Evolutionary conservation across 2,888 invertebrate species (phyloP).

Genomic region (Dasypolia templi): DNA sequence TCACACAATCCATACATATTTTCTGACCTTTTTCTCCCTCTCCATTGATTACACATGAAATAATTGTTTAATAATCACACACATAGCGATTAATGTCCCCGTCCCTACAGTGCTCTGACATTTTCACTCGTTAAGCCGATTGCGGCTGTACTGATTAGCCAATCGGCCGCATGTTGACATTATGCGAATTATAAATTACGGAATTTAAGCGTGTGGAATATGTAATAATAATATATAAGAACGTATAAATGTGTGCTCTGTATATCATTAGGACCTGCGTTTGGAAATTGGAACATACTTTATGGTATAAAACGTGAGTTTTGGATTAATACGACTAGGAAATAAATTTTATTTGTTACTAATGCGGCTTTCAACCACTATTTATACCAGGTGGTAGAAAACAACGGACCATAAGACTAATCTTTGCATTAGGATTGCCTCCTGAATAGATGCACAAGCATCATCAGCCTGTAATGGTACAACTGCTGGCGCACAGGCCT

Average conservation of each 20-base stretch:
- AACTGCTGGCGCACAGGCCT: not conserved
- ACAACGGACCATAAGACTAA: not conserved
- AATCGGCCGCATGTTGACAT: slow-evolving; percentile 59
- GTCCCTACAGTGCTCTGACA: slow-evolving; percentile 41
- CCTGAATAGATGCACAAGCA: not conserved
- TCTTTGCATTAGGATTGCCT: not conserved
- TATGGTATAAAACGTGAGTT: not conserved
- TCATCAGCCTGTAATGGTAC: not conserved
- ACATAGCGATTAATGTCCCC: slow-evolving; percentile 30
- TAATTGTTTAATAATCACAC: slow-evolving; percentile 28
- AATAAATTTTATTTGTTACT: not conserved
- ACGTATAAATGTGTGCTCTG: not conserved
- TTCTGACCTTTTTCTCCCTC: too few relatives aligned
- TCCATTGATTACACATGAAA: slow-evolving; percentile 3
- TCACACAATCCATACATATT: too few relatives aligned
- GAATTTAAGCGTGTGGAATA: slow-evolving; percentile 40
- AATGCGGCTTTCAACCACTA: not conserved
- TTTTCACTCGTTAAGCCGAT: slow-evolving; percentile 60
- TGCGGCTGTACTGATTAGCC: slow-evolving; percentile 60
- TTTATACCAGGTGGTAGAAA: not conserved
- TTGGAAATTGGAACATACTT: slow-evolving; percentile 10
- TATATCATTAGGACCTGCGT: slow-evolving; percentile 14
- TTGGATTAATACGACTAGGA: slow-evolving; percentile 4
- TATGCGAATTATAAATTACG: slow-evolving; percentile 56
- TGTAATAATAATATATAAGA: slow-evolving; percentile 16